Conservation (phyloP, 1,140 invertebrate genomes). For the Magallana gigas region DNA sequence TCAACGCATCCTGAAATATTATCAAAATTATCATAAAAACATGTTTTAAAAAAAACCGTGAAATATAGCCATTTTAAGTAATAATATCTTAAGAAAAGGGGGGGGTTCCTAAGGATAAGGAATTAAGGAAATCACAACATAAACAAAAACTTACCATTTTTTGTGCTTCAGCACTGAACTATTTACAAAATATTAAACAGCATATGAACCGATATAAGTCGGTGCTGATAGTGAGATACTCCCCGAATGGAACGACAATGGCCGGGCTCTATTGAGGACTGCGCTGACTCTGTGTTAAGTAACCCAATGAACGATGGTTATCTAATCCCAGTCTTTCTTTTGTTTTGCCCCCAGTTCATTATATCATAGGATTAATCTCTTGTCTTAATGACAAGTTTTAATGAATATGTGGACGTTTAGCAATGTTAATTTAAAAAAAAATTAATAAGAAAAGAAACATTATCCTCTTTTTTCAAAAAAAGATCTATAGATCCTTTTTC, state of each 20-base stretch:
- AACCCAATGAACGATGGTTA: not conserved
- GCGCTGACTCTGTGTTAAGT: not conserved
- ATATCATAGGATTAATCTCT: constrained; percentile 11
- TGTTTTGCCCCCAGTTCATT: not conserved
- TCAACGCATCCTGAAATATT: constrained; percentile 15
- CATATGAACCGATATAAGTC: not conserved
- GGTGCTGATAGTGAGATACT: not conserved
- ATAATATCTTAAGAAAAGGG: not conserved
- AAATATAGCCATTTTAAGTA: too few species aligned
- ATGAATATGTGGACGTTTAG: too few species aligned
- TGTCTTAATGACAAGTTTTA: not conserved
- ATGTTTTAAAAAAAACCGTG: too few species aligned
- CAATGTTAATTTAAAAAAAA: too few species aligned
- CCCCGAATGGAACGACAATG: not conserved
- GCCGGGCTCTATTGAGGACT: not conserved
- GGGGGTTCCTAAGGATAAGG: too few species aligned
- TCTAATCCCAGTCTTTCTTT: constrained; percentile 3
- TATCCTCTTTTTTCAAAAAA: too few species aligned
- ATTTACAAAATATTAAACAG: not conserved
- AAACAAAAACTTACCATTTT: not conserved
- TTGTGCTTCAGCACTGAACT: not conserved
- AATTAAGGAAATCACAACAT: not conserved
- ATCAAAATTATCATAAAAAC: not conserved
- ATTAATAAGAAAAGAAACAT: too few species aligned
- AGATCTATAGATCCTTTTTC: too few species aligned